Conservation (phyloP, 1,140 invertebrate genomes). For the Grapholita molesta region DNA sequence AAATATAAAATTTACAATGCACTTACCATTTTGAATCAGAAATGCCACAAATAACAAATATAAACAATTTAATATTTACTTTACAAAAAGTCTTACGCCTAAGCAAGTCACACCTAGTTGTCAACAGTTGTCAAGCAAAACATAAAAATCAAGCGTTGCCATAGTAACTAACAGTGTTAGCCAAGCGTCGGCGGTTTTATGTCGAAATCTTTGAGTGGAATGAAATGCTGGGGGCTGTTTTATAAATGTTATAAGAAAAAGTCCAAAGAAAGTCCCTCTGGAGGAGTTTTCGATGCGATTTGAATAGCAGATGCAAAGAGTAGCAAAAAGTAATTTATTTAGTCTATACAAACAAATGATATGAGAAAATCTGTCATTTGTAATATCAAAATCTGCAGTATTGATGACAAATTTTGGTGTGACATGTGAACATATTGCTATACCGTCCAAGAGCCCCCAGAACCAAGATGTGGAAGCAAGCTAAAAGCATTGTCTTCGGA, state of each 20-base stretch:
- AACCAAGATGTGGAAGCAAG: slow-evolving; percentile 38
- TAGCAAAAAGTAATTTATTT: no score
- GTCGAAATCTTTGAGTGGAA: not conserved
- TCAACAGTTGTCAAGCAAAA: slow-evolving; percentile 27
- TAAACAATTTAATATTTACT: slow-evolving; percentile 1
- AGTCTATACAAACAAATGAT: not conserved
- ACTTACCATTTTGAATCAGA: slow-evolving; percentile 30
- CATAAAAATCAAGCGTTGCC: slow-evolving; percentile 22
- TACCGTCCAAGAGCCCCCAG: not conserved
- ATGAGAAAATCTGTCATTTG: not conserved
- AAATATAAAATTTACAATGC: not conserved
- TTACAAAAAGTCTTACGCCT: not conserved
- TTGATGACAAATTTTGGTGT: not conserved
- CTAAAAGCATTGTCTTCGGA: slow-evolving; percentile 26
- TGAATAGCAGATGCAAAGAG: no score
- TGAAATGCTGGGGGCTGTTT: not conserved
- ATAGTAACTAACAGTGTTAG: slow-evolving; percentile 24
- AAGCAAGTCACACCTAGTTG: slow-evolving; percentile 9
- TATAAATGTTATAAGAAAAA: no score
- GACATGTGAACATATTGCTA: not conserved
- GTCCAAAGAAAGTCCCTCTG: no score
- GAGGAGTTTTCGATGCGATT: no score
- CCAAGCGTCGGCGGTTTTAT: no score
- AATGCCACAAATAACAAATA: not conserved
- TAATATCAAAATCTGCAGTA: not conserved